Conservation (phyloP, 2,113 vertebrate genomes). For the Butorides virescens region DNA sequence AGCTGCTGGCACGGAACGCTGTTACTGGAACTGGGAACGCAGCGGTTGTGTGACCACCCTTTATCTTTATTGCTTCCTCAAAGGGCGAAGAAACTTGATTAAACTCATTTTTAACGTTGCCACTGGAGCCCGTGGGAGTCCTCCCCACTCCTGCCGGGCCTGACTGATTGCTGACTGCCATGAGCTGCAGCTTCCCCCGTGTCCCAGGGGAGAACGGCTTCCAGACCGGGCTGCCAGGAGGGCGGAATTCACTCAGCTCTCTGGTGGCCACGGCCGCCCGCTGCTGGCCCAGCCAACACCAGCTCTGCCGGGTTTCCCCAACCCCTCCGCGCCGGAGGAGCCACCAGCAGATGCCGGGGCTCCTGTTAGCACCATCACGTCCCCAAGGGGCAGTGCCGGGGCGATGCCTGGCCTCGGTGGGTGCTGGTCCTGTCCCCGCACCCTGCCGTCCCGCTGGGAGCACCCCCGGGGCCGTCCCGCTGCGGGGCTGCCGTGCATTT, state of each 20-base stretch:
- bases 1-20: background rate
- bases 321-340: background rate
- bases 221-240: background rate
- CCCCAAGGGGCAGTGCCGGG: background rate
- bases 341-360: background rate
- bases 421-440: background rate
- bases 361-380: background rate
- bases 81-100: background rate
- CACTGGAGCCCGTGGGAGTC: background rate
- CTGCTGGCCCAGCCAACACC: background rate
- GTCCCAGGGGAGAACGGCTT: background rate
- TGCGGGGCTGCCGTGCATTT: background rate
- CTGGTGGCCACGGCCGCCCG: background rate
- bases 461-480: fast-evolving
- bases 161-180: background rate
- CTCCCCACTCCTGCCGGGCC: background rate
- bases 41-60: background rate
- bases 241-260: background rate
- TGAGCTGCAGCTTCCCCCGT: background rate
- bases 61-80: background rate
- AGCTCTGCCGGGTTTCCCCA: background rate
- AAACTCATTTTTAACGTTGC: background rate
- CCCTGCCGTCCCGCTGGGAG: background rate
- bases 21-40: background rate
- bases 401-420: background rate